Evolutionary conservation across 2,113 vertebrate genomes (phyloP).

Genomic region (Poeciliopsis occidentalis): DNA sequence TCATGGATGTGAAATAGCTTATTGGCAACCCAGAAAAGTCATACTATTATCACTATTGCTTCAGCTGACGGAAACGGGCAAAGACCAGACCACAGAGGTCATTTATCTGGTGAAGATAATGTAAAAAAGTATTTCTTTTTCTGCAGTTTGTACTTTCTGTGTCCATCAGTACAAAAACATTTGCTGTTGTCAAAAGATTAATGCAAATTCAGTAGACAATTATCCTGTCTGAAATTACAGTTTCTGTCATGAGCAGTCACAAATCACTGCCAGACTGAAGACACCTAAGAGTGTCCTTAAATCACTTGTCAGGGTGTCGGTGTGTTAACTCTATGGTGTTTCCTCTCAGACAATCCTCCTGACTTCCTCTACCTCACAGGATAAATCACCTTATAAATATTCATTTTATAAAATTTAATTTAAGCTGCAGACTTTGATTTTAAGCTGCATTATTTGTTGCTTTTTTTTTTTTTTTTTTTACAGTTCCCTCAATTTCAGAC

Average conservation of each 20-base stretch:
- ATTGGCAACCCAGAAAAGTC: background rate
- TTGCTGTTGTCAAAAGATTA: background rate
- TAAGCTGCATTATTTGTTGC: background rate
- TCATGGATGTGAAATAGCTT: background rate
- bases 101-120: background rate
- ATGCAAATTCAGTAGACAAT: background rate
- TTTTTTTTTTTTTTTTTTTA: background rate
- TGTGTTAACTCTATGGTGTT: background rate
- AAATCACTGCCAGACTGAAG: too few species aligned
- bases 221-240: background rate
- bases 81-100: background rate
- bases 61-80: background rate
- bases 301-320: background rate
- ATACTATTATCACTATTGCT: background rate
- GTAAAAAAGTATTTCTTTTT: background rate
- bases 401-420: background rate
- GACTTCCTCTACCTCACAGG: background rate
- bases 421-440: background rate
- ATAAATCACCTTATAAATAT: background rate
- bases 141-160: background rate
- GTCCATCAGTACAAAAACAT: background rate
- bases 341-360: background rate
- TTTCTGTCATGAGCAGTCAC: background rate
- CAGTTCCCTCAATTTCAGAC: background rate
- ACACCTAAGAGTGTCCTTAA: background rate